phyloP scores from a whole-genome alignment of 2,113 vertebrate genomes.

The Gila orcuttii region DNA sequence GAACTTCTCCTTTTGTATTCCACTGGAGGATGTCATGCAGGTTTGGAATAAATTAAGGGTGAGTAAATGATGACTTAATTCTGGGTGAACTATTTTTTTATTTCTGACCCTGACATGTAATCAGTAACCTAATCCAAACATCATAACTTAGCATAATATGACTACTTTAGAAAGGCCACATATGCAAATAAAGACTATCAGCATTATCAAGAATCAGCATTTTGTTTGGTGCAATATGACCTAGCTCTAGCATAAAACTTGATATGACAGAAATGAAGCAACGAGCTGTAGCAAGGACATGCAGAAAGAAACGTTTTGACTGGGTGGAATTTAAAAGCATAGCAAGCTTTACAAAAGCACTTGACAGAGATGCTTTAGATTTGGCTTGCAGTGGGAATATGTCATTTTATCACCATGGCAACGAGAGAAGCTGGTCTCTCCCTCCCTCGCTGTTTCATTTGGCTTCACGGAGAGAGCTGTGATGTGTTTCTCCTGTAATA shows the following conservation, averaged over 20 bases:
- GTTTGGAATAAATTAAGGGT: not conserved
- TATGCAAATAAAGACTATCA: not conserved
- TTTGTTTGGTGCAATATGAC: not conserved
- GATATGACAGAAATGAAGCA: not conserved
- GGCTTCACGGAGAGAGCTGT: conserved; percentile 4
- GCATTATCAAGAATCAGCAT: not conserved
- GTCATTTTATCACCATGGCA: conserved; percentile 30
- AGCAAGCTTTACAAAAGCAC: not conserved
- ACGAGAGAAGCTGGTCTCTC: conserved; percentile 6
- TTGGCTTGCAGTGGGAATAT: conserved; percentile 11
- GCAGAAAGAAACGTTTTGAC: not conserved
- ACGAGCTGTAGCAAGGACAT: not conserved
- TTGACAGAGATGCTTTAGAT: not conserved
- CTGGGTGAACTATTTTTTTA: not conserved
- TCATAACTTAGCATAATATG: not conserved
- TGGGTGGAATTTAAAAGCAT: not conserved
- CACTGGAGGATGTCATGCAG: not conserved
- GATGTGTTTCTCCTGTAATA: conserved; percentile 24
- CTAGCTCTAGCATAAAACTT: not conserved
- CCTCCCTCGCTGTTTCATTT: not conserved
- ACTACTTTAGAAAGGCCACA: not conserved
- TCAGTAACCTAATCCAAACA: not conserved
- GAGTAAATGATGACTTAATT: not conserved
- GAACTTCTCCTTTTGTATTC: not conserved
- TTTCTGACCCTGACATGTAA: not conserved